Evolutionary conservation across 2,888 invertebrate genomes (phyloP).

Genomic region (Caenorhabditis panamensis): DNA sequence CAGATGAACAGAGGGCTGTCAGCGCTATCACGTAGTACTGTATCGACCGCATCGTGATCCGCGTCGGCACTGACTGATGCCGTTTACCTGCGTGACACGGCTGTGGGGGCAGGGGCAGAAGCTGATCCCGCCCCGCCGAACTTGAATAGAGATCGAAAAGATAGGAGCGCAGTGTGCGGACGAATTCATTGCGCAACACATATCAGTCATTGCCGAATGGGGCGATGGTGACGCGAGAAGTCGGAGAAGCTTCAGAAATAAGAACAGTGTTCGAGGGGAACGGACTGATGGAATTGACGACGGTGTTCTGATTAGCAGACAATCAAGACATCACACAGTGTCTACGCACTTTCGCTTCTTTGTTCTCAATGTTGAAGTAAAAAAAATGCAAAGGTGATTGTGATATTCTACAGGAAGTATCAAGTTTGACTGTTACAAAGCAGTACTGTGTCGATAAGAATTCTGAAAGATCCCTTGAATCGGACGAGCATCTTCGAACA

Average conservation of each 20-base stretch:
- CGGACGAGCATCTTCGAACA: too few species aligned
- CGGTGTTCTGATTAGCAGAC: neutral
- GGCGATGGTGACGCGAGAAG: conserved; percentile 5
- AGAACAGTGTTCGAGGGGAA: neutral
- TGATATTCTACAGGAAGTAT: neutral
- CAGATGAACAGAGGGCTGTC: neutral
- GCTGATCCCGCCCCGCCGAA: conserved; percentile 51
- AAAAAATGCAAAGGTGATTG: neutral
- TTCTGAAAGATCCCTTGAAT: too few species aligned
- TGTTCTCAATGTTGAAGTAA: neutral
- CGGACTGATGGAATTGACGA: neutral
- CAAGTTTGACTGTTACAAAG: too few species aligned
- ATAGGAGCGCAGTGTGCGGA: conserved; percentile 18
- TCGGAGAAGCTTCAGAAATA: conserved; percentile 14
- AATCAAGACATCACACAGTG: conserved; percentile 4
- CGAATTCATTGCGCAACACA: conserved; percentile 44
- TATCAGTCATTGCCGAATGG: conserved; percentile 16
- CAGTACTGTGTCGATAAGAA: too few species aligned
- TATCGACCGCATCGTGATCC: conserved; percentile 37
- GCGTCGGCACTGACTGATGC: conserved; percentile 47
- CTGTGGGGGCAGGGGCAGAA: neutral
- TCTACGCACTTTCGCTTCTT: neutral
- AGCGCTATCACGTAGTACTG: conserved; percentile 39
- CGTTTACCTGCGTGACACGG: conserved; percentile 41
- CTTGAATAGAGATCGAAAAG: conserved; percentile 57